Evolutionary conservation across 2,888 invertebrate genomes (phyloP).

Genomic region (Nysson spinosus): DNA sequence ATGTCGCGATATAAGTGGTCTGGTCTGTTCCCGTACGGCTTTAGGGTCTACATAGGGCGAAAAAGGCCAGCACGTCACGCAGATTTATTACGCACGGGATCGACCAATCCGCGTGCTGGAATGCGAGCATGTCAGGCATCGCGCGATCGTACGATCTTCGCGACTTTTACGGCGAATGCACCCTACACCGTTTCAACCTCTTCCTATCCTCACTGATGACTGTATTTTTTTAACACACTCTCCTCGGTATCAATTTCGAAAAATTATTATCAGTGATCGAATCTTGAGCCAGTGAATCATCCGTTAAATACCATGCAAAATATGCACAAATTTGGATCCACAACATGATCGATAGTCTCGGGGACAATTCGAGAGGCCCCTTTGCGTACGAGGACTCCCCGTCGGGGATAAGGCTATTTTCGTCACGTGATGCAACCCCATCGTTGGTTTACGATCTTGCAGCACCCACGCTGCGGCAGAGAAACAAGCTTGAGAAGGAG

Average conservation of each 20-base stretch:
- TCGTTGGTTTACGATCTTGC: slow-evolving; percentile 57
- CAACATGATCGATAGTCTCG: too few relatives aligned
- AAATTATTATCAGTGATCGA: too few relatives aligned
- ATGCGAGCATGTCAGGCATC: slow-evolving; percentile 58
- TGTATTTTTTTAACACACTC: background rate
- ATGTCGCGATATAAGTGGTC: slow-evolving; percentile 8
- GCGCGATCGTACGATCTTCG: slow-evolving; percentile 53
- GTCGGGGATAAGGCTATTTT: slow-evolving; percentile 57
- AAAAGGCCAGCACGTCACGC: slow-evolving; percentile 47
- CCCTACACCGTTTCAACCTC: slow-evolving; percentile 18
- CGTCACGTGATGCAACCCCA: slow-evolving; percentile 64
- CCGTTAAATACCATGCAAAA: too few relatives aligned
- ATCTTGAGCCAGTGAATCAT: too few relatives aligned
- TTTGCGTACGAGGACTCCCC: slow-evolving; percentile 8
- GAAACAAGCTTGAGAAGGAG: slow-evolving; percentile 36
- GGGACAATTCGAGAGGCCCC: slow-evolving; percentile 16
- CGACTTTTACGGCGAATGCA: slow-evolving; percentile 51
- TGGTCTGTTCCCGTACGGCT: slow-evolving; percentile 18
- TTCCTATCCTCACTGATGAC: background rate
- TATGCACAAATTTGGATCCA: too few relatives aligned
- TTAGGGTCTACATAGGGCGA: slow-evolving; percentile 51
- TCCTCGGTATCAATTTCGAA: too few relatives aligned
- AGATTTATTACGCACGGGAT: slow-evolving; percentile 57
- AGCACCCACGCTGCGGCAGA: slow-evolving; percentile 48
- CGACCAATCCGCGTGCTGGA: slow-evolving; percentile 55